Evolutionary conservation across 2,888 invertebrate genomes (phyloP), one percentile per base, ranked within the genome.

Genomic region (Phrixothrix hirtus): DNA sequence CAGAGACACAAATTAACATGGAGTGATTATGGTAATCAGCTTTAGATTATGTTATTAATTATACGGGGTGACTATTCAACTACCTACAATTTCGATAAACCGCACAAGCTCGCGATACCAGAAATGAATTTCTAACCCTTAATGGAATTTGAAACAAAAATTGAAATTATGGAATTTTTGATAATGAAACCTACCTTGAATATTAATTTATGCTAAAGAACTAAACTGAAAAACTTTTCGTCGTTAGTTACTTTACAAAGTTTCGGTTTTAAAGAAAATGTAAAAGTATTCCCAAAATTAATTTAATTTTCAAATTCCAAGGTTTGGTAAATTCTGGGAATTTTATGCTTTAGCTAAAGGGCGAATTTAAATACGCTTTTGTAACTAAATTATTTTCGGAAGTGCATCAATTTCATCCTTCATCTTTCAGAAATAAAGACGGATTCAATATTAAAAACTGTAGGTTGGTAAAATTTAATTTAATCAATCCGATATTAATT

Each of bases 21-120:
- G 43, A 41, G 34, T 25, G 51, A 51, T 51, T 51, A 51, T 51
- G 51, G 51, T 51, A 51, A 51, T 51, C 51, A 38, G 38, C 34
- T 14, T 17, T 26, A 42, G 43, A 43, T 45, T 45, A 26, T 34
- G 39, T 38, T 35, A 45, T 51, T 51, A 51, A 51, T 51, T 51
- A 51, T 51, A 26, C 39, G 39, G 37, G 38, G 44, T 31, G 31
- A 50, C 17, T 39, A 38, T 38, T 43, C 11, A n/a, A n/a, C n/a
- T n/a, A n/a, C n/a, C n/a, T n/a, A n/a, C n/a, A n/a, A n/a, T n/a
- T n/a, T n/a, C n/a, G n/a, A n/a, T n/a, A n/a, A n/a, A n/a, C n/a
- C n/a, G n/a, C n/a, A n/a, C 16, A 41, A 16, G 11, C 31, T 15
- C 29, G 9, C 34, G 13, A 38, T 38, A 38, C 16, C 15, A 15